phyloP scores from a whole-genome alignment of 2,113 vertebrate genomes.

The Ariopsis seemanni region DNA sequence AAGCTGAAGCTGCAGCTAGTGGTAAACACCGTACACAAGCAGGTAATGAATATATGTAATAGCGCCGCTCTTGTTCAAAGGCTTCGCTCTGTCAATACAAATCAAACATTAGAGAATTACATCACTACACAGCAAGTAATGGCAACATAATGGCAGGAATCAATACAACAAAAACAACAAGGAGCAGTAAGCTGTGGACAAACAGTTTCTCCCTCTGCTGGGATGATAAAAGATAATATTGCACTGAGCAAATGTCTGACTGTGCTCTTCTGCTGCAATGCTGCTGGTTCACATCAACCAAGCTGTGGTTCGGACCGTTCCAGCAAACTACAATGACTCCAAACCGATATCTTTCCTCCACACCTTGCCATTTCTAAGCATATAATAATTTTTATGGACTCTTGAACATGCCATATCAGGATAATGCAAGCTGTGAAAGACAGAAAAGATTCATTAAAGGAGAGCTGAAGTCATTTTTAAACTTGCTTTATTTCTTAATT shows the following conservation, averaged over 20 bases:
- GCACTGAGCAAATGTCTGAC: constrained; percentile 46
- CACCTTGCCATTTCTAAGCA: constrained; percentile 31
- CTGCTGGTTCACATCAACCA: constrained; percentile 17
- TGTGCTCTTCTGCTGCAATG: constrained; percentile 26
- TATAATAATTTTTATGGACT: constrained; percentile 21
- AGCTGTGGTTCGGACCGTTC: background rate
- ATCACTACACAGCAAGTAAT: constrained; percentile 44
- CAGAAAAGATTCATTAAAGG: background rate
- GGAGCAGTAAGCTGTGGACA: constrained; percentile 35
- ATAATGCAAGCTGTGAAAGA: background rate
- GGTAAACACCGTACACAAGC: background rate
- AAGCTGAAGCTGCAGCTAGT: background rate
- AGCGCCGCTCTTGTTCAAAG: constrained; percentile 39
- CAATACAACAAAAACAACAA: constrained; percentile 58
- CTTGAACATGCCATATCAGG: background rate
- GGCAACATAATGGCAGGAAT: constrained; percentile 51
- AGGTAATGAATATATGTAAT: constrained; percentile 39
- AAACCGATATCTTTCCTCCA: constrained; percentile 20
- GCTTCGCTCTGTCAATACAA: constrained; percentile 38
- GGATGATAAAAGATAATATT: constrained; percentile 55
- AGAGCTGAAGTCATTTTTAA: too few species aligned
- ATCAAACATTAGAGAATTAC: constrained; percentile 47
- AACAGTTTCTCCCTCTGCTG: constrained; percentile 33
- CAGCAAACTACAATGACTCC: background rate
- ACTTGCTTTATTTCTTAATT: too few species aligned